Conservation (phyloP, 2,888 invertebrate genomes). For the Synergus umbraculus region DNA sequence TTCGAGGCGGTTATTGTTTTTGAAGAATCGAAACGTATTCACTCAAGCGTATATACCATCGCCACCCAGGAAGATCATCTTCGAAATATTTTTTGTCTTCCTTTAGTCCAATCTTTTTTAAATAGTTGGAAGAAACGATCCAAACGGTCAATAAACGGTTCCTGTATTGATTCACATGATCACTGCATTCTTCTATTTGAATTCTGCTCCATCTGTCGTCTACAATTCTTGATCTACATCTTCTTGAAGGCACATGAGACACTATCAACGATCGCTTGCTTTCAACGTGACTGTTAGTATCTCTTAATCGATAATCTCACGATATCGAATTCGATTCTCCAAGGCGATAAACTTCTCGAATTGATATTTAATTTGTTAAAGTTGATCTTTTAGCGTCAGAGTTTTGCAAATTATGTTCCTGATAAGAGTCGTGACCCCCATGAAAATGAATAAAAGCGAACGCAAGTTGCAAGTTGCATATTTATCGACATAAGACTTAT, state of each 20-base stretch:
- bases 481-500: constrained; percentile 74
- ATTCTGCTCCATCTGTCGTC: background rate
- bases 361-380: background rate
- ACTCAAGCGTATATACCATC: background rate
- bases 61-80: background rate
- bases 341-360: background rate
- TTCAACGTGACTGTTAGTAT: background rate
- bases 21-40: background rate
- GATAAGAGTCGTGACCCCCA: background rate
- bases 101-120: background rate
- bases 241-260: background rate
- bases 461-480: constrained; percentile 42
- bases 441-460: background rate
- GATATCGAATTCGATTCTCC: background rate
- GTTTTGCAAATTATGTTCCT: background rate
- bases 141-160: too few relatives aligned
- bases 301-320: constrained; percentile 21
- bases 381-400: background rate
- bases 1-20: background rate
- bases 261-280: constrained; percentile 28
- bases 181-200: too few relatives aligned
- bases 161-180: too few relatives aligned
- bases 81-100: background rate
- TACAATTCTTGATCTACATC: constrained; percentile 23
- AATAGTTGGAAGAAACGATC: too few relatives aligned